Conservation (phyloP, 2,888 invertebrate species). For the Tenthredo mesomela region DNA sequence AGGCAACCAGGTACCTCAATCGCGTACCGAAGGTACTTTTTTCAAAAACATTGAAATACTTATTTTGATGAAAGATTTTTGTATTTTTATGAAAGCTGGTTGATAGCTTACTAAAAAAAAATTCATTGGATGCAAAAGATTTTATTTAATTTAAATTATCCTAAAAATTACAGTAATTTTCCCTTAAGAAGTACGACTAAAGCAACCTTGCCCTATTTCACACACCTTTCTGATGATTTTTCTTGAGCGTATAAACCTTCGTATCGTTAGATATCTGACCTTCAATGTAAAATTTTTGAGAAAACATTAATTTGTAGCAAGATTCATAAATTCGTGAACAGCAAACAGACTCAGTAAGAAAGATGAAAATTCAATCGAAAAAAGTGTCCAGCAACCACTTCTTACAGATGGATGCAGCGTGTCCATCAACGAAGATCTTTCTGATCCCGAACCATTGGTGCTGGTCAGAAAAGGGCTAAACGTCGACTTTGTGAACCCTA, state of each 20-base stretch:
- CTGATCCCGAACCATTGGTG: slow-evolving; percentile 82
- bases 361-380: neutral
- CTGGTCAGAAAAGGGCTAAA: slow-evolving; percentile 67
- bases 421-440: slow-evolving; percentile 79
- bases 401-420: slow-evolving; percentile 74
- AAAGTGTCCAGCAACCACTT: neutral
- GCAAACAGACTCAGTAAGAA: neutral
- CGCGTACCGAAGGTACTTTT: no score
- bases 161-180: no score
- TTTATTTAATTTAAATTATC: no score
- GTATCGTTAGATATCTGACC: neutral
- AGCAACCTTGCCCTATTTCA: no score
- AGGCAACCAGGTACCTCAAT: no score
- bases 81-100: no score
- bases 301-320: neutral
- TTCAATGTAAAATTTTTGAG: neutral
- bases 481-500: slow-evolving; percentile 65
- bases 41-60: no score
- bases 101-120: no score
- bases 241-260: neutral
- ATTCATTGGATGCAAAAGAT: no score
- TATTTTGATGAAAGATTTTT: no score
- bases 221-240: neutral
- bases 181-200: no score
- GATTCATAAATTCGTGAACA: neutral